A percentile compares a stretch with the other conserved stretches of the same genome.
phyloP scores from a whole-genome alignment of 2,888 invertebrate species.

The Heliothis peltigera region DNA sequence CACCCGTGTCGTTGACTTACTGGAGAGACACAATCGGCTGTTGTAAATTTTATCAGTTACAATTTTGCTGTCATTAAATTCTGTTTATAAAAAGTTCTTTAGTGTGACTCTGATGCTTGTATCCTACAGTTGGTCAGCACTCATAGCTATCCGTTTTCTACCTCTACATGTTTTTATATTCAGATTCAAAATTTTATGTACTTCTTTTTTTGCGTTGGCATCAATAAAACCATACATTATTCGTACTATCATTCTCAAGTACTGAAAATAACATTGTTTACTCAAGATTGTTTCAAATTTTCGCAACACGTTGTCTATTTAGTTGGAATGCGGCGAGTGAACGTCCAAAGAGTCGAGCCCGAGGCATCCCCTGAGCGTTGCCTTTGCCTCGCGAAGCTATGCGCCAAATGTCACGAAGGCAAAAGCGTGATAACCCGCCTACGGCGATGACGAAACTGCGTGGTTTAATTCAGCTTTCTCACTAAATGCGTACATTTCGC shows the following conservation, averaged over 20 bases:
- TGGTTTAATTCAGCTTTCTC: slow-evolving; percentile 52
- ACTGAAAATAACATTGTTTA: slow-evolving; percentile 50
- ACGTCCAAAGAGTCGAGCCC: slow-evolving; percentile 75
- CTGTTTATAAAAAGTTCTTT: slow-evolving; percentile 16
- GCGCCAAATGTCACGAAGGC: slow-evolving; percentile 83
- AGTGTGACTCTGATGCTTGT: slow-evolving; percentile 4
- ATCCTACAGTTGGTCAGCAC: slow-evolving; percentile 19
- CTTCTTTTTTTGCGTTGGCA: slow-evolving; percentile 17
- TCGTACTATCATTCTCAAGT: slow-evolving; percentile 37
- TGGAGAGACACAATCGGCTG: slow-evolving; percentile 42
- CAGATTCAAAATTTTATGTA: slow-evolving; percentile 22
- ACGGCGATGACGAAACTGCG: slow-evolving; percentile 66
- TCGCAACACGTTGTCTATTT: slow-evolving; percentile 72
- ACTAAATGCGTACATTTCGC: slow-evolving; percentile 48
- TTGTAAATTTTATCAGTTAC: slow-evolving; percentile 47
- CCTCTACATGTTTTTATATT: slow-evolving; percentile 13
- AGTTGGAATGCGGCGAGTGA: slow-evolving; percentile 84
- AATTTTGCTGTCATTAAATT: slow-evolving; percentile 32
- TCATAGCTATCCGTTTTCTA: not conserved
- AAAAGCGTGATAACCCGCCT: slow-evolving; percentile 76
- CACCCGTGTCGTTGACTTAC: slow-evolving; percentile 57
- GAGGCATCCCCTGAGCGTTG: slow-evolving; percentile 74
- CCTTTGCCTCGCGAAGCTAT: slow-evolving; percentile 70
- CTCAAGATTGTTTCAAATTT: slow-evolving; percentile 68
- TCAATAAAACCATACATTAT: slow-evolving; percentile 19